Evolutionary conservation across 2,797 vertebrate genomes (phyloP), one percentile per base, ranked within the genome.

Genomic region (Notolabrus celidotus): DNA sequence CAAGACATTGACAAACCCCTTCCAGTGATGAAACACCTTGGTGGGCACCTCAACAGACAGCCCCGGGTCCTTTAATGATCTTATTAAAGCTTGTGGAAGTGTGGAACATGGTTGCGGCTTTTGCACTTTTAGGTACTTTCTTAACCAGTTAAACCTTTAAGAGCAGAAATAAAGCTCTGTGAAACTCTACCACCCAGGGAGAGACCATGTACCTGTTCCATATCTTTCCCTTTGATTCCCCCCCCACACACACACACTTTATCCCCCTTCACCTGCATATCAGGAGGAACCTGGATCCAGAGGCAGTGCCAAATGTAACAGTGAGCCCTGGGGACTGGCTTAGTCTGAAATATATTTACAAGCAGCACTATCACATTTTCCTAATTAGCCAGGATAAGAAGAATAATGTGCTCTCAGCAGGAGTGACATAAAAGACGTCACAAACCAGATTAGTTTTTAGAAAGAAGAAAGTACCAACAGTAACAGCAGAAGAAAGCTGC

Each of bases 301-400:
- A 79, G 77, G 73, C 78, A 42, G 69, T 77, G 83, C 77, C 78
- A 75, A 83, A 77, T 83, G 71, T 76, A 82, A 81, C 80, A 81
- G 54, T 55, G 82, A 85, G 84, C 86, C 85, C 81, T 17, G 53
- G 78, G 78, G 87, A 87, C 64, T 74, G 85, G 53, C 82, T 89
- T 39, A 67, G 71, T 68, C 74, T 71, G 74, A 61, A 80, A 79
- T 80, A 82, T 74, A 89, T 91, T 88, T 86, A 84, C 74, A 78
- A 64, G 89, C 67, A 74, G 71, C 79, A 67, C 70, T 88, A 89
- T 83, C 88, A 92, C 90, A 67, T 93, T 92, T 91, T 89, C 86
- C 16, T 93, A 94, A 95, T 94, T 94, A 93, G 89, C 50, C 68
- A 68, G 76, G 88, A 88, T 92, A 89, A 88, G 76, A 85, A 89